A percentile compares a stretch with the other conserved stretches of the same genome.
phyloP scores from a whole-genome alignment of 2,888 invertebrate genomes.

The Andrena chrysosceles region DNA sequence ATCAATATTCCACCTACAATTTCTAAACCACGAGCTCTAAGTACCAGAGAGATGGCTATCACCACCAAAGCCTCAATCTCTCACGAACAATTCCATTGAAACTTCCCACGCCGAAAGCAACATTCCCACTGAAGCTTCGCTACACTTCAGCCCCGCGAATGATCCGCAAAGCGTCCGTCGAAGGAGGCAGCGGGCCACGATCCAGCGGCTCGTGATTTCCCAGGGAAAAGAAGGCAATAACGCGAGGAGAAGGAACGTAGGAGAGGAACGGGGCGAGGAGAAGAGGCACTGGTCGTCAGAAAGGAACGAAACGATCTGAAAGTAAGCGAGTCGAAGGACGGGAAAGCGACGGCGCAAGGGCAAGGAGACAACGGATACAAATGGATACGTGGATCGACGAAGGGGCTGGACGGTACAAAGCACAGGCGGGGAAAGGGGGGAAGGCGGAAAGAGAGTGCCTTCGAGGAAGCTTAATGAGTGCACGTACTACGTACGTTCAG shows the following conservation, averaged over 20 bases:
- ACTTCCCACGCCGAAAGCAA: background rate
- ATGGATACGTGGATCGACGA: slow-evolving; percentile 40
- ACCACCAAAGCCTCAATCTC: no score
- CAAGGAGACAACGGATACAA: slow-evolving; percentile 35
- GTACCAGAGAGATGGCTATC: no score
- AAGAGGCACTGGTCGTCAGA: background rate
- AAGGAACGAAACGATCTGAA: slow-evolving; percentile 7
- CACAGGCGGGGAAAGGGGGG: slow-evolving; percentile 20
- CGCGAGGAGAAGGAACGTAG: background rate
- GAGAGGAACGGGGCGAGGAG: slow-evolving; percentile 10
- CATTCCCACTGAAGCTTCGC: background rate
- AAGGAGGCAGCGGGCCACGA: background rate
- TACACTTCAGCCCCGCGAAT: background rate
- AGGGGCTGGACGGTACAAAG: background rate
- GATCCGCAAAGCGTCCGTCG: background rate
- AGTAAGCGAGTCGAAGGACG: slow-evolving; percentile 10
- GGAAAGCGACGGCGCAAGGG: background rate
- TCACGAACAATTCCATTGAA: background rate
- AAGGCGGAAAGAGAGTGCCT: slow-evolving; percentile 37
- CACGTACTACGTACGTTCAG: slow-evolving; percentile 77
- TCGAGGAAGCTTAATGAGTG: slow-evolving; percentile 70
- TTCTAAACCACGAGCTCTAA: no score
- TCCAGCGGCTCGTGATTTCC: slow-evolving; percentile 38
- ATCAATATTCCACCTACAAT: no score
- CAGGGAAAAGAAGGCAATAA: slow-evolving; percentile 15